These are phyloP conservation scores for Rhimphoctona megacephalus DNA, from an alignment of 2,888 invertebrate genomes.

Conservation along the genomic window DNA sequence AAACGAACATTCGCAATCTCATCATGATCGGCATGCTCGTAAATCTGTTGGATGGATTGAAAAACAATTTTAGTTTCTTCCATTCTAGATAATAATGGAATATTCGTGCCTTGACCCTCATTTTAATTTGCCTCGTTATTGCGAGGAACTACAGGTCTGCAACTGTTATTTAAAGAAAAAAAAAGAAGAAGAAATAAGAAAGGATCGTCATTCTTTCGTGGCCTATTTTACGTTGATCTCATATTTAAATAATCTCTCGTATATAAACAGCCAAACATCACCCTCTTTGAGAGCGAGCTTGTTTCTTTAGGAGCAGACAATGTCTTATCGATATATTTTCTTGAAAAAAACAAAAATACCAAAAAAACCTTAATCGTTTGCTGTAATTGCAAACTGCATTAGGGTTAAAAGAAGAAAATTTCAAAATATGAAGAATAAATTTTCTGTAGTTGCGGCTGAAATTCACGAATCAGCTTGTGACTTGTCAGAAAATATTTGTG, in stretches of 20 bases:
- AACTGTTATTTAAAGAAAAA: slow-evolving; percentile 24
- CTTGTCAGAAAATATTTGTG: not conserved
- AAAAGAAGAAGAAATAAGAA: slow-evolving; percentile 40
- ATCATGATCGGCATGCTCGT: slow-evolving; percentile 55
- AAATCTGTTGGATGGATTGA: slow-evolving; percentile 57
- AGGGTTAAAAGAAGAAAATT: not conserved
- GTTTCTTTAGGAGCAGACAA: slow-evolving; percentile 47
- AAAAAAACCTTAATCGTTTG: slow-evolving; percentile 47
- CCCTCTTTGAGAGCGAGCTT: slow-evolving; percentile 41
- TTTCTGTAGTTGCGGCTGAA: slow-evolving; percentile 46
- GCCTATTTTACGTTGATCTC: slow-evolving; percentile 49
- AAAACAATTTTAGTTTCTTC: slow-evolving; percentile 26
- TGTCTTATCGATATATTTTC: slow-evolving; percentile 30
- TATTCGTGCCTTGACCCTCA: slow-evolving; percentile 21
- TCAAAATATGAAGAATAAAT: slow-evolving; percentile 3
- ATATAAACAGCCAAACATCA: slow-evolving; percentile 43
- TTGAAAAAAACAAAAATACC: not conserved
- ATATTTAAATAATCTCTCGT: slow-evolving; percentile 41
- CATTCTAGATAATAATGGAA: slow-evolving; percentile 41
- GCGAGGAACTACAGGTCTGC: slow-evolving; percentile 41
- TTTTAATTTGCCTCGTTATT: slow-evolving; percentile 25
- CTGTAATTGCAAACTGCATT: slow-evolving; percentile 32
- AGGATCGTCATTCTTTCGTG: slow-evolving; percentile 64
- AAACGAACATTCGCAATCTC: slow-evolving; percentile 11
- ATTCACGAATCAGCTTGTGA: slow-evolving; percentile 40